Evolutionary conservation across 2,797 vertebrate species (phyloP).

Genomic region (Ispidina lecontei): DNA sequence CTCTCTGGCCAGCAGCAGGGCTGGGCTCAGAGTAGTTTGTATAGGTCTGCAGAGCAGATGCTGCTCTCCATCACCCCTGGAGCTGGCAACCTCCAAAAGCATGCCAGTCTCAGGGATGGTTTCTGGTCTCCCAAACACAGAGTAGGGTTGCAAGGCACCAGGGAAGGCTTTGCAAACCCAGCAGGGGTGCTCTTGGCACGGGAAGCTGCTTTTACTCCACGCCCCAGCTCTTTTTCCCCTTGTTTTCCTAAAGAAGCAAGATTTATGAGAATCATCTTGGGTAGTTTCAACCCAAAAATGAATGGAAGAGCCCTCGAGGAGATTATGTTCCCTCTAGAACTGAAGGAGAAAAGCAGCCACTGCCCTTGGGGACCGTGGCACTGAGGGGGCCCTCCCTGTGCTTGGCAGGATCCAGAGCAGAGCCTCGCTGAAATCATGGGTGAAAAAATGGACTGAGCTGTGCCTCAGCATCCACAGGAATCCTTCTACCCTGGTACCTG

Average conservation of each 20-base stretch:
- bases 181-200: constrained; percentile 18
- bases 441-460: not conserved
- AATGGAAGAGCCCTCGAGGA: constrained; percentile 3
- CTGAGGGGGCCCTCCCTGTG: not conserved
- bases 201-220: constrained; percentile 18
- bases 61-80: not conserved
- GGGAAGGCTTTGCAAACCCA: not conserved
- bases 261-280: constrained; percentile 17
- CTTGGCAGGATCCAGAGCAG: not conserved
- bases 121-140: not conserved
- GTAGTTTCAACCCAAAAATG: not conserved
- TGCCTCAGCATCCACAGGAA: not conserved
- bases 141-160: not conserved
- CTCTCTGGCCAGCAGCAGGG: not conserved
- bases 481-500: not conserved
- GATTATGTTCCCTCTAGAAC: not conserved
- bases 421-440: not conserved
- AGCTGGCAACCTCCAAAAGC: not conserved
- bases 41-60: not conserved
- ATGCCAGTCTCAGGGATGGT: not conserved
- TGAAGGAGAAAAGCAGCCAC: not conserved
- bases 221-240: not conserved
- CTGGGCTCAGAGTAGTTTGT: not conserved
- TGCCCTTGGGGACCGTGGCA: not conserved
- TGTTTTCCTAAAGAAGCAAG: constrained; percentile 24